A percentile compares a stretch with the other conserved stretches of the same genome.
phyloP scores from a whole-genome alignment of 2,797 vertebrate genomes.

The Vireo griseus region DNA sequence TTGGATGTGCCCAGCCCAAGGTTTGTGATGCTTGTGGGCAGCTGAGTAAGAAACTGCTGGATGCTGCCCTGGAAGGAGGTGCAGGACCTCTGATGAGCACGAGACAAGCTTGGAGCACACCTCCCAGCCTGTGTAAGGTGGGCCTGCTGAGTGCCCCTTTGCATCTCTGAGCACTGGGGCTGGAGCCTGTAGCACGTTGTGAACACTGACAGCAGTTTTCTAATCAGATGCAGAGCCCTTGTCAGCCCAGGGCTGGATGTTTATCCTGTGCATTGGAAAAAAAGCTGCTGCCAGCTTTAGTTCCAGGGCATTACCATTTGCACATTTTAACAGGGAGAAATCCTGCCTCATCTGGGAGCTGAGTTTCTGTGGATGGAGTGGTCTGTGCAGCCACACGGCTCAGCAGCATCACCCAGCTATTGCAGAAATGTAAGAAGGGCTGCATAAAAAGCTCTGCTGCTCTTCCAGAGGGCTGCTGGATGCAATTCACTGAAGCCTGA shows the following conservation, averaged over 20 bases:
- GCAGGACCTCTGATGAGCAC: not conserved
- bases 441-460: not conserved
- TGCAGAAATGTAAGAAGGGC: not conserved
- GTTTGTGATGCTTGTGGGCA: not conserved
- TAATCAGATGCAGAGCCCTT: not conserved
- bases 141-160: accelerated
- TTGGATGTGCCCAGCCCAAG: accelerated
- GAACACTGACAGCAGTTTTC: not conserved
- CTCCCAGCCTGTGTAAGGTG: accelerated
- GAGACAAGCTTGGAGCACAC: accelerated
- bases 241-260: not conserved
- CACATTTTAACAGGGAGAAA: not conserved
- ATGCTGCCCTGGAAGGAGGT: not conserved
- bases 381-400: not conserved
- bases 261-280: not conserved
- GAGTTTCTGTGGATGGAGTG: not conserved
- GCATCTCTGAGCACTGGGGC: not conserved
- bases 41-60: accelerated
- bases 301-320: accelerated
- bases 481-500: not conserved
- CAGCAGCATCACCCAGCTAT: not conserved
- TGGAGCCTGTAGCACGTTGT: accelerated
- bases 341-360: not conserved
- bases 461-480: not conserved
- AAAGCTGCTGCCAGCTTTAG: not conserved